Percentiles rank a stretch among this genome's conserved stretches.
Evolutionary conservation across 2,113 vertebrate species (phyloP).

Genomic region (Lichenostomus cassidix): DNA sequence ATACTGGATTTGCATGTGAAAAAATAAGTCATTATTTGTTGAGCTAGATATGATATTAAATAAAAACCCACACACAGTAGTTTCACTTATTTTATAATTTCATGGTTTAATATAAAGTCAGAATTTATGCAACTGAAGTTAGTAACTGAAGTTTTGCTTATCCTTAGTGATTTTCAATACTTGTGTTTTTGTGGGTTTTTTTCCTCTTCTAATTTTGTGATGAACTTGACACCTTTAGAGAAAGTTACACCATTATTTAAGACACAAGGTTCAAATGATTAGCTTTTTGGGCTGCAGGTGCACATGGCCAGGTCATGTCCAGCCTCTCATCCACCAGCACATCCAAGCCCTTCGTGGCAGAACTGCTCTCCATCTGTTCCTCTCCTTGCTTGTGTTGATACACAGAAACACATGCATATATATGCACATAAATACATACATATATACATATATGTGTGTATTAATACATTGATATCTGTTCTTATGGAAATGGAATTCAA

Average conservation of each 20-base stretch:
- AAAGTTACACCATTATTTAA: background rate
- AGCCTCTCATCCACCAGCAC: background rate
- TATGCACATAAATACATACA: background rate
- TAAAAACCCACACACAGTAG: accelerated
- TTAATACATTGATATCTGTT: background rate
- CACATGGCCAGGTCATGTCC: accelerated
- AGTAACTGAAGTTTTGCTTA: background rate
- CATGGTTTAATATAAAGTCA: background rate
- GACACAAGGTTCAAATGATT: background rate
- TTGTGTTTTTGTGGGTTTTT: background rate
- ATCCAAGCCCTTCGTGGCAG: background rate
- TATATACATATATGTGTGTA: too few species aligned
- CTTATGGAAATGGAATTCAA: background rate
- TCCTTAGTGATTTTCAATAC: background rate
- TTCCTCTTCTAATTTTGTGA: background rate
- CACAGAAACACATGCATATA: background rate
- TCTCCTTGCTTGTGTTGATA: background rate
- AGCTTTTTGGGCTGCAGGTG: background rate
- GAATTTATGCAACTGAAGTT: background rate
- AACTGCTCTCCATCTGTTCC: background rate
- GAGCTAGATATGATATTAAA: background rate
- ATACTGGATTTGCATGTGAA: background rate
- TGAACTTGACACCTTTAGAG: background rate
- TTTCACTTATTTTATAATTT: background rate
- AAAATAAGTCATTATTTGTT: background rate